Percentiles rank a stretch among this genome's conserved stretches.
Conservation (phyloP, 2,113 vertebrate genomes). For the Periophthalmodon schlosseri region DNA sequence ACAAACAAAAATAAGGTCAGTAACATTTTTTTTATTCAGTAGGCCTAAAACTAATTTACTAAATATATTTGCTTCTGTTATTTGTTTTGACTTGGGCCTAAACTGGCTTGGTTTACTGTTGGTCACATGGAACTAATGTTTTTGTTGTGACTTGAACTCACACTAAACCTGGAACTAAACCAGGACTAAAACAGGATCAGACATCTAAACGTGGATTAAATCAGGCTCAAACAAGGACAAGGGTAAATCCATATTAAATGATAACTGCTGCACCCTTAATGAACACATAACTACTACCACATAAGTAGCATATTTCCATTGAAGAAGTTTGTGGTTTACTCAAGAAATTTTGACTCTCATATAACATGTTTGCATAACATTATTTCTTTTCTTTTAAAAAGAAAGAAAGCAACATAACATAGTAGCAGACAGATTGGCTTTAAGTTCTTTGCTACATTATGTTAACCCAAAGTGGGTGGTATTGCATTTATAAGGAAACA, state of each 20-base stretch:
- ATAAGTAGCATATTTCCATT: background rate
- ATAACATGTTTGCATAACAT: background rate
- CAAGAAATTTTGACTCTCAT: background rate
- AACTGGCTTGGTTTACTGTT: too few species aligned
- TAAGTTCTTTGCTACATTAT: slow-evolving; percentile 74
- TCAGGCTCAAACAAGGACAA: background rate
- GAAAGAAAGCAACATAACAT: slow-evolving; percentile 61
- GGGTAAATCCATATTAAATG: background rate
- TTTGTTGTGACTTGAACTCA: background rate
- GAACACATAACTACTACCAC: background rate
- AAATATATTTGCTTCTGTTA: background rate
- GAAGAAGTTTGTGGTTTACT: too few species aligned
- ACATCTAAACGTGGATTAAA: background rate
- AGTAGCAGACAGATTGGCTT: slow-evolving; percentile 66
- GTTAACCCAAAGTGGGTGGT: slow-evolving; percentile 66
- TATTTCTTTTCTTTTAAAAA: background rate
- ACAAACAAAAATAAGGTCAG: background rate
- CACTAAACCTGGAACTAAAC: background rate
- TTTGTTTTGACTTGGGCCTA: background rate
- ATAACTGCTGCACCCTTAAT: background rate
- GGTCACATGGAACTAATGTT: background rate
- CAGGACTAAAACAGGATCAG: background rate
- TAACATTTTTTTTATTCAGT: background rate
- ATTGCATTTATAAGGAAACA: slow-evolving; percentile 70
- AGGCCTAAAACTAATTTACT: background rate